Conservation (phyloP, 2,113 vertebrate genomes). For the Regulus satrapa region DNA sequence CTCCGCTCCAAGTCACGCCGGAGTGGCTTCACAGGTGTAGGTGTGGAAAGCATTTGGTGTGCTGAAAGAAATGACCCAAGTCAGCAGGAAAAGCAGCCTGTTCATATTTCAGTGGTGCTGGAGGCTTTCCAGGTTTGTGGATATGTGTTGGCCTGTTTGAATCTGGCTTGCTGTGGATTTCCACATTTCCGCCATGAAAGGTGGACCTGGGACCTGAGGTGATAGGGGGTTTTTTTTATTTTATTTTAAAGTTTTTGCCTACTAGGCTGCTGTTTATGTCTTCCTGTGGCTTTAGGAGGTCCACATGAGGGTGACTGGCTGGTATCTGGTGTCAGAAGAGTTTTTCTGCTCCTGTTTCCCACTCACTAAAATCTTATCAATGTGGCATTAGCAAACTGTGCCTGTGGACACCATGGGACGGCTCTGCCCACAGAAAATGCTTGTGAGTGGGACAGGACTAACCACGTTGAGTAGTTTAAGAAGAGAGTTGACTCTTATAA, state of each 20-base stretch:
- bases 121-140: background rate
- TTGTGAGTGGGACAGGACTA: background rate
- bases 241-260: background rate
- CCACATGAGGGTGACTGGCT: background rate
- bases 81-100: background rate
- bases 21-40: accelerated
- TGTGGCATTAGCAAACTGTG: background rate
- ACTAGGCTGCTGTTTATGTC: background rate
- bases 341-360: background rate
- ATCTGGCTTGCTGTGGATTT: background rate
- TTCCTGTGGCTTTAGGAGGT: background rate
- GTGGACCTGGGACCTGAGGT: background rate
- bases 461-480: background rate
- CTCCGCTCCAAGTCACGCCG: background rate
- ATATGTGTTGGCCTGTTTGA: background rate
- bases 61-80: background rate
- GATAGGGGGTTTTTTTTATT: too few species aligned
- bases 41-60: background rate
- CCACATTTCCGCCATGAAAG: background rate
- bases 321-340: background rate
- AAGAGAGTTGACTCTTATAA: background rate
- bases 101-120: background rate
- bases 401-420: background rate
- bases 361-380: background rate
- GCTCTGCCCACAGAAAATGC: background rate